phyloP scores from a whole-genome alignment of 2,113 vertebrate species.

The Cercocebus atys region DNA sequence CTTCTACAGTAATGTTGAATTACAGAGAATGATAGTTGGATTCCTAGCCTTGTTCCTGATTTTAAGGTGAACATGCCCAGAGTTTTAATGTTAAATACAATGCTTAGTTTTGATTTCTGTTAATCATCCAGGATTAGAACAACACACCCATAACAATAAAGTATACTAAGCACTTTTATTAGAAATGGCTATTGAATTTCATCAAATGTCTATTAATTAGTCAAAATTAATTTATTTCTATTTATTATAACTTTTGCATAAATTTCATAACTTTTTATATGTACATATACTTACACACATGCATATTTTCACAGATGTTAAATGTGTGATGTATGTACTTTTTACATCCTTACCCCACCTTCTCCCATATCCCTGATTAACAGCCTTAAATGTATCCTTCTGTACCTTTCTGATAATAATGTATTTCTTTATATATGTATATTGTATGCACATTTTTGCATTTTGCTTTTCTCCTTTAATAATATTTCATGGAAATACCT shows the following conservation, averaged over 20 bases:
- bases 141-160: neutral
- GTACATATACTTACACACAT: neutral
- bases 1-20: neutral
- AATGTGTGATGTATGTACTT: neutral
- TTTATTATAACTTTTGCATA: neutral
- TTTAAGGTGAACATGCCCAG: neutral
- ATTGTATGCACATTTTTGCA: neutral
- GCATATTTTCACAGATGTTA: neutral
- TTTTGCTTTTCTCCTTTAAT: neutral
- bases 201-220: neutral
- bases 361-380: neutral
- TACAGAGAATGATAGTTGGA: neutral
- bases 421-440: neutral
- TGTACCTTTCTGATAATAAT: constrained; percentile 2
- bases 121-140: neutral
- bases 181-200: neutral
- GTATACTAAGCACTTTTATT: neutral
- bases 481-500: constrained; percentile 10
- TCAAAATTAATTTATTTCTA: neutral
- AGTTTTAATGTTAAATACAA: constrained; percentile 2
- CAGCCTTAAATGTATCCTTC: neutral
- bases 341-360: neutral
- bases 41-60: neutral
- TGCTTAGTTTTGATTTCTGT: constrained; percentile 27
- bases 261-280: constrained; percentile 1